Evolutionary conservation across 2,888 invertebrate species (phyloP).

Genomic region (Coleophora deauratella): DNA sequence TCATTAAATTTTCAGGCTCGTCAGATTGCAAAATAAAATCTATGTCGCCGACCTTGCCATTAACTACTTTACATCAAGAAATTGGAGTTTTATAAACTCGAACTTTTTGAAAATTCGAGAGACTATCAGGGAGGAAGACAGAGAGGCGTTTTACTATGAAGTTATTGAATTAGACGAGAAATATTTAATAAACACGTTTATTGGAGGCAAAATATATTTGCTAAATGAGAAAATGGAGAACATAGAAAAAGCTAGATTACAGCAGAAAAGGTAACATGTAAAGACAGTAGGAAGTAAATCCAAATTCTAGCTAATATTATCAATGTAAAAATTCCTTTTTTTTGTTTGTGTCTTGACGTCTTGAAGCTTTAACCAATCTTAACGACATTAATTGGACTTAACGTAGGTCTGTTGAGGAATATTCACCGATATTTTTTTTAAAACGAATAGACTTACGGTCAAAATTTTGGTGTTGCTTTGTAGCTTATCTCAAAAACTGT

Average conservation of each 20-base stretch:
- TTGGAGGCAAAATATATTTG: constrained; percentile 78
- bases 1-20: background rate
- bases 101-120: constrained; percentile 72
- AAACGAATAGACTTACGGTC: no score
- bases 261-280: constrained; percentile 68
- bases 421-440: no score
- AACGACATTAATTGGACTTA: no score
- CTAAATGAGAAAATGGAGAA: constrained; percentile 78
- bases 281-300: no score
- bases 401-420: no score
- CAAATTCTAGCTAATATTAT: no score
- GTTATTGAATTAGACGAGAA: constrained; percentile 59
- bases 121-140: constrained; percentile 60
- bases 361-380: no score
- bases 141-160: constrained; percentile 74
- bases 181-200: constrained; percentile 52
- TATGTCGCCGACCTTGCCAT: constrained; percentile 77
- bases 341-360: no score
- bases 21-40: background rate
- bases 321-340: no score
- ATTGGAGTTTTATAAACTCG: constrained; percentile 84
- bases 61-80: constrained; percentile 81
- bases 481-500: no score
- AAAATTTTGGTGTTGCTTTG: no score
- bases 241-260: constrained; percentile 64